Percentiles rank a stretch among this genome's conserved stretches.
phyloP scores from a whole-genome alignment of 1,140 invertebrate species.

The Brachystomella parvula region DNA sequence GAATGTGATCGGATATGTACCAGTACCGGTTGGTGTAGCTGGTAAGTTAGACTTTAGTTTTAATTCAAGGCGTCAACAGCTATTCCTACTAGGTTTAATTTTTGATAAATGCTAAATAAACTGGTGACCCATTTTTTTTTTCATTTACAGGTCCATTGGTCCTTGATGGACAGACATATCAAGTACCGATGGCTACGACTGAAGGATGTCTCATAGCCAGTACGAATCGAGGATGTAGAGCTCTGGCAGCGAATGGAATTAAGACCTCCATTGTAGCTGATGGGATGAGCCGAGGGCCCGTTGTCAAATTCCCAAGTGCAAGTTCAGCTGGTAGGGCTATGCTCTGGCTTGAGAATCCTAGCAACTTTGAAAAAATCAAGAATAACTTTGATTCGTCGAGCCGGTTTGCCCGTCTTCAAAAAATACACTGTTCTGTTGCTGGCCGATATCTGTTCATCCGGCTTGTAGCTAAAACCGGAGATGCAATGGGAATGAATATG shows the following conservation, averaged over 20 bases:
- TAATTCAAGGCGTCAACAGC: too few species aligned
- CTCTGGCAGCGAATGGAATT: constrained; percentile 63
- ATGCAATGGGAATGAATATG: constrained; percentile 99
- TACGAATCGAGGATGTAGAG: constrained; percentile 92
- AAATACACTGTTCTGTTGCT: constrained; percentile 70
- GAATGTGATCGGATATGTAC: constrained; percentile 88
- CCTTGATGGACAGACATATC: constrained; percentile 71
- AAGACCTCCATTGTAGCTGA: constrained; percentile 74
- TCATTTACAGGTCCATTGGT: constrained; percentile 84
- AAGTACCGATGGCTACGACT: constrained; percentile 97
- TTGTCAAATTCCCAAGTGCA: constrained; percentile 76
- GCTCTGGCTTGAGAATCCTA: constrained; percentile 70
- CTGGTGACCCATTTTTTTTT: too few species aligned
- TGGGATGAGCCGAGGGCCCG: constrained; percentile 95
- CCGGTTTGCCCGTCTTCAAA: constrained; percentile 73
- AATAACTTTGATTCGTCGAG: constrained; percentile 82
- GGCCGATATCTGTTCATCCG: constrained; percentile 82
- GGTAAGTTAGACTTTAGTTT: too few species aligned
- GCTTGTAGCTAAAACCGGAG: constrained; percentile 92
- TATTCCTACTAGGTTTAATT: too few species aligned
- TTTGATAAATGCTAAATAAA: too few species aligned
- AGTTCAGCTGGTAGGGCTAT: constrained; percentile 70
- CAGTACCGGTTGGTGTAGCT: constrained; percentile 89
- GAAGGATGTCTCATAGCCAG: constrained; percentile 96
- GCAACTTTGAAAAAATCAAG: constrained; percentile 76